Evolutionary conservation across 2,888 invertebrate species (phyloP), one percentile per base, ranked within the genome.

Genomic region (Spialia ferax): DNA sequence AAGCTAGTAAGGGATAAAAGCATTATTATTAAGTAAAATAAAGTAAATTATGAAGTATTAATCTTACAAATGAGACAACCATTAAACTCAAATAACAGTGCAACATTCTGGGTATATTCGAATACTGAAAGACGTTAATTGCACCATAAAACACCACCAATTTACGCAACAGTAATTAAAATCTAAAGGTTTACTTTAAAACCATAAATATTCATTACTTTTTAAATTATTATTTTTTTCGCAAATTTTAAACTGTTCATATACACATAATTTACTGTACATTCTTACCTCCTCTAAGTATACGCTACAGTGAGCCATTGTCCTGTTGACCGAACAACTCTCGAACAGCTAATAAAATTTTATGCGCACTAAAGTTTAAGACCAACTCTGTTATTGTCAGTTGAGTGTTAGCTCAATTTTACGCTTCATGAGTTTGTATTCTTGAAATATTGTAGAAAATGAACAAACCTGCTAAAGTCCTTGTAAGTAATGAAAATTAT

Each of bases 281-380:
- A n/a, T n/a, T n/a, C n/a, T n/a, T n/a, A n/a, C n/a, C n/a, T n/a
- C n/a, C n/a, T n/a, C n/a, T n/a, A n/a, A n/a, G n/a, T n/a, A 32
- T 32, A 11, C 10, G 22, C 52, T 11, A 62, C 62, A 15, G 13
- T 35, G 23, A 48, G 57, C 35, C 35, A 48, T 50, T 26, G 52
- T 59, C 48, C 42, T 56, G 59, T 65, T 65, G 65, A 52, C 50
- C 57, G 48, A 42, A 22, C 26, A 38, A 52, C 22, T 65, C 52
- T 52, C 52, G 32, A 57, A 52, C 52, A 65, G 50, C 50, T 32
- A 59, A 59, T 65, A 65, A 65, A 65, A 65, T 65, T 59, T 65
- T 65, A 65, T 59, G 59, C 32, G 50, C 65, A 52, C 59, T 65
- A 65, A 63, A 63, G 26, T 63, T 63, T 15, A 63, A 63, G 50